These are phyloP conservation scores for Tarsius wallacei DNA, from an alignment of 2,797 vertebrate species.

Conservation along the genomic window DNA sequence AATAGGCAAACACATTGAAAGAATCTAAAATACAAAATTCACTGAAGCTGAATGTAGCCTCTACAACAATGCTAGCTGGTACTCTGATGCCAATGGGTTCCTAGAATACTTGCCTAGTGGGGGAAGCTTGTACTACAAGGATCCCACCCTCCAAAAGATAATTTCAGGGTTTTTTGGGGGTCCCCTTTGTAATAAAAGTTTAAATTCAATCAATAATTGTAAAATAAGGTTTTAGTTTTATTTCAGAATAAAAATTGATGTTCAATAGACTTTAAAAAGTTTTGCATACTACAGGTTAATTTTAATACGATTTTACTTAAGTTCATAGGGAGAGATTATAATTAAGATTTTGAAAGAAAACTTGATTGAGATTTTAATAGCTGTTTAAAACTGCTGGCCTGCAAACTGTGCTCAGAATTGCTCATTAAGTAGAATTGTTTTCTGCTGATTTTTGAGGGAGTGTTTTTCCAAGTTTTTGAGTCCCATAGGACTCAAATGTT, in stretches of 20 bases:
- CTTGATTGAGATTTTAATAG: slow-evolving; percentile 78
- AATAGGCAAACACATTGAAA: too few species aligned
- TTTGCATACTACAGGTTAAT: slow-evolving; percentile 11
- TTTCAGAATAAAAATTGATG: slow-evolving; percentile 16
- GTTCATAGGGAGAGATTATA: slow-evolving; percentile 51
- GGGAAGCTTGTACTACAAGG: too few species aligned
- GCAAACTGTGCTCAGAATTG: slow-evolving; percentile 55
- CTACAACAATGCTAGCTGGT: too few species aligned
- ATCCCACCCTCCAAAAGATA: too few species aligned
- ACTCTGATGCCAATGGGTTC: too few species aligned
- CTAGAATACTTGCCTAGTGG: too few species aligned
- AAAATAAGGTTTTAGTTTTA: slow-evolving; percentile 30
- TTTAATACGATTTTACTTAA: slow-evolving; percentile 48
- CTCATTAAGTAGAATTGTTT: slow-evolving; percentile 75
- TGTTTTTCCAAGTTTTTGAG: slow-evolving; percentile 52
- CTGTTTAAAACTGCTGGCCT: slow-evolving; percentile 72
- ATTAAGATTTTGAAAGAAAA: slow-evolving; percentile 77
- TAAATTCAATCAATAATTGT: background rate
- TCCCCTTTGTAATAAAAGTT: background rate
- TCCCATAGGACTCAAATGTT: background rate
- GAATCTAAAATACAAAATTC: too few species aligned
- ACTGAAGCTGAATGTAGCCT: too few species aligned
- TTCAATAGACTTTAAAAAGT: slow-evolving; percentile 5
- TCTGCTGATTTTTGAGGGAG: slow-evolving; percentile 35
- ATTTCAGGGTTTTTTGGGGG: too few species aligned